Conservation (phyloP, 2,888 invertebrate genomes). For the Drosophila multiciliata region DNA sequence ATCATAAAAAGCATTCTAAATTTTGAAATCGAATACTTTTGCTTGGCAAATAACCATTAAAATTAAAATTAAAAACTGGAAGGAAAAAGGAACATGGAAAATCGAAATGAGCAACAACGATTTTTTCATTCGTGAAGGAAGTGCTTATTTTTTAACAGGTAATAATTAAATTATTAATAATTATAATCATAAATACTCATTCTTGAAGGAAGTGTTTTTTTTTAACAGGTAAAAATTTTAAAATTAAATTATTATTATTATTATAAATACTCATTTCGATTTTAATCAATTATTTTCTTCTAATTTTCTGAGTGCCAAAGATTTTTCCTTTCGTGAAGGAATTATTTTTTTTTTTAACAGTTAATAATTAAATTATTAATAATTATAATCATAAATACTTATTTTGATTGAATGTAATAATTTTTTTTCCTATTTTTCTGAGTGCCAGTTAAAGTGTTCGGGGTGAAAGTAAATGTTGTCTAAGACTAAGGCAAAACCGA, state of each 20-base stretch:
- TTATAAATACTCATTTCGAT: no score
- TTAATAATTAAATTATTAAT: background rate
- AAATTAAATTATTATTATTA: no score
- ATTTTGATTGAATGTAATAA: background rate
- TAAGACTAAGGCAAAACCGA: slow-evolving; percentile 33
- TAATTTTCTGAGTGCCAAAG: no score
- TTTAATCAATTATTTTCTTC: no score
- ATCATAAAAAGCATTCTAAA: background rate
- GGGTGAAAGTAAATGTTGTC: slow-evolving; percentile 62
- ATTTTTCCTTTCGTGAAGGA: background rate
- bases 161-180: no score
- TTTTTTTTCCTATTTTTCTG: background rate
- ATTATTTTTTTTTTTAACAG: background rate
- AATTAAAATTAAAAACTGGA: background rate
- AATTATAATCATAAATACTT: background rate
- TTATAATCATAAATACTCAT: no score
- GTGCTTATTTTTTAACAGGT: no score
- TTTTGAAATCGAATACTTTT: background rate
- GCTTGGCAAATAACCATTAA: background rate
- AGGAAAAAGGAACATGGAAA: background rate
- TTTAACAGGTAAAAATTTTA: no score
- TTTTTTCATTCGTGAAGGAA: no score
- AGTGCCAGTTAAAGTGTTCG: background rate
- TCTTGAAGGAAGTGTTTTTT: no score
- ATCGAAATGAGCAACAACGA: no score